phyloP scores from a whole-genome alignment of 1,140 invertebrate genomes.

The Meloidogyne chitwoodi region DNA sequence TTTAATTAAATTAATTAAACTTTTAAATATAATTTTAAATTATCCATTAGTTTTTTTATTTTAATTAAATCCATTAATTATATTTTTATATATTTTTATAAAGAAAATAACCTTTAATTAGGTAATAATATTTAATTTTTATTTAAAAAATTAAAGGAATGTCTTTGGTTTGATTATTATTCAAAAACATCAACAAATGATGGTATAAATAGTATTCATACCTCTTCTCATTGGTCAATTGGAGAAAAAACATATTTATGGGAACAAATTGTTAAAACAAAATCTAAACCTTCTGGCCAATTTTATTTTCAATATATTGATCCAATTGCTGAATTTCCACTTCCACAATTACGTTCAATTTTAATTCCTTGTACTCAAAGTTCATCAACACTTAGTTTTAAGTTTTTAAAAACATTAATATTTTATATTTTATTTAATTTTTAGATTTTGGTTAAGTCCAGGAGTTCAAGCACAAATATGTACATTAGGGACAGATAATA shows the following conservation, averaged over 20 bases:
- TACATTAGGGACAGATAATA: conserved; percentile 39
- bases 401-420: too few species aligned
- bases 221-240: conserved; percentile 29
- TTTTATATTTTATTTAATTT: not conserved
- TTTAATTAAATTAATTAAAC: too few species aligned
- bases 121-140: too few species aligned
- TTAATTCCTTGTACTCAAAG: conserved; percentile 39
- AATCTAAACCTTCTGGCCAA: conserved; percentile 32
- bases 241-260: conserved; percentile 24
- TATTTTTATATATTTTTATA: too few species aligned
- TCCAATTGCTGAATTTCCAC: conserved; percentile 36
- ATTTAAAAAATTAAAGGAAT: conserved; percentile 8
- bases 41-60: too few species aligned
- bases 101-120: too few species aligned
- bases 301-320: conserved; percentile 48
- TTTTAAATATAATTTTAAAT: too few species aligned
- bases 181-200: too few species aligned
- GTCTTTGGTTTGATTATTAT: conserved; percentile 20
- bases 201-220: not conserved
- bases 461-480: conserved; percentile 45
- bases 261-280: conserved; percentile 35
- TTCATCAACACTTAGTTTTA: conserved; percentile 39
- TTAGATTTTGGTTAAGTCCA: conserved; percentile 45
- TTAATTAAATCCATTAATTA: too few species aligned
- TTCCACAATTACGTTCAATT: conserved; percentile 41